These are phyloP conservation scores for Peromyscus attwateri DNA, from an alignment of 2,797 vertebrate genomes.

Conservation along the genomic window DNA sequence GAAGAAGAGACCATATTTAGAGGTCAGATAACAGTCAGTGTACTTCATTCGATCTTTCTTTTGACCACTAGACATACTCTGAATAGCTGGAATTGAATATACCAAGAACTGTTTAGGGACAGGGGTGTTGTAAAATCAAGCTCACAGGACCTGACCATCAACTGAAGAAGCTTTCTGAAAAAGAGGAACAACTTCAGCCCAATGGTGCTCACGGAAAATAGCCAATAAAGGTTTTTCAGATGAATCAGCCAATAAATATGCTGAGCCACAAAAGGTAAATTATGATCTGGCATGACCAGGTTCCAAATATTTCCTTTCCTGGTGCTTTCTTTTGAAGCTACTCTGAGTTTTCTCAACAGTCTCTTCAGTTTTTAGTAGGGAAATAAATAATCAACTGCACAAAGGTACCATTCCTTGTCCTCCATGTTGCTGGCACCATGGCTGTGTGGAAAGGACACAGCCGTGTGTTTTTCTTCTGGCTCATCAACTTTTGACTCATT, in stretches of 20 bases:
- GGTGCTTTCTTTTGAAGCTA: not conserved
- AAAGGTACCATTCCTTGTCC: not conserved
- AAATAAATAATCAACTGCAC: not conserved
- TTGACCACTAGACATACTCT: not conserved
- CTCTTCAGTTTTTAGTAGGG: not conserved
- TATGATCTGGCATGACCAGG: not conserved
- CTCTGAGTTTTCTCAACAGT: not conserved
- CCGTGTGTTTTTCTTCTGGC: not conserved
- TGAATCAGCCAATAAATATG: constrained; percentile 68
- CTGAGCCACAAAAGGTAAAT: constrained; percentile 62
- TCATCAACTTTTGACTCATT: not conserved
- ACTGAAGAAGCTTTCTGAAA: not conserved
- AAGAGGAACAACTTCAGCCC: constrained; percentile 17
- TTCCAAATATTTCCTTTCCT: constrained; percentile 2
- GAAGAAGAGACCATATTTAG: not conserved
- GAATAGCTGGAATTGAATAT: not conserved
- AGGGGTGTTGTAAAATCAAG: not conserved
- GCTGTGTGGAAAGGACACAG: not conserved
- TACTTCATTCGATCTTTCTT: not conserved
- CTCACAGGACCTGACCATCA: not conserved
- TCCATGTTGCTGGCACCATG: not conserved
- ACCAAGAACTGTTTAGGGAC: not conserved
- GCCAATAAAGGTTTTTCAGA: not conserved
- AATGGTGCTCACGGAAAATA: constrained; percentile 25
- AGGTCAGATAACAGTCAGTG: not conserved